Percentiles rank a stretch among this genome's conserved stretches.
phyloP scores from a whole-genome alignment of 2,113 vertebrate genomes.

The Thamnaconus septentrionalis region DNA sequence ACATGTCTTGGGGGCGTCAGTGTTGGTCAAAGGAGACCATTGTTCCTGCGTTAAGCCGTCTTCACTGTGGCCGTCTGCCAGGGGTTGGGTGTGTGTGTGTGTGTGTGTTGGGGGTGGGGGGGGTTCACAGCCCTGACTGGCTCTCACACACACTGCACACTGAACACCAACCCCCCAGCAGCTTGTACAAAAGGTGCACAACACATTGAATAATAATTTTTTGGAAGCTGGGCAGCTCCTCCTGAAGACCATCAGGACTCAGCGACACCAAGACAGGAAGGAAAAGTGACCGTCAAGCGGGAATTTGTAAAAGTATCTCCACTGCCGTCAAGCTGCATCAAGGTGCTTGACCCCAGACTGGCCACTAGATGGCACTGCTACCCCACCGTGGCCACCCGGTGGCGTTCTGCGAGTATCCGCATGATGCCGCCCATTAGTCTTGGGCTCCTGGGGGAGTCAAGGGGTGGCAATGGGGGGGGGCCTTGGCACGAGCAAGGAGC shows the following conservation, averaged over 20 bases:
- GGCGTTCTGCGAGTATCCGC: neutral
- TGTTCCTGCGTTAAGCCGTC: conserved; percentile 82
- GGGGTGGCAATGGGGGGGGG: conserved; percentile 13
- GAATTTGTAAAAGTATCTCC: too few relatives aligned
- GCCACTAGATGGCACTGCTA: conserved; percentile 67
- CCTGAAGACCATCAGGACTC: too few relatives aligned
- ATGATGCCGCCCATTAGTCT: conserved; percentile 25
- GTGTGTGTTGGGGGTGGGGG: too few relatives aligned
- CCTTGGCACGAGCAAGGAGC: conserved; percentile 47
- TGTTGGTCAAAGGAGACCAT: conserved; percentile 80
- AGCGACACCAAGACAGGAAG: too few relatives aligned
- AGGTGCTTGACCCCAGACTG: neutral
- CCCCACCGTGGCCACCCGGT: neutral
- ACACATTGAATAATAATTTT: too few relatives aligned
- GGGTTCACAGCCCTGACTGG: conserved; percentile 52
- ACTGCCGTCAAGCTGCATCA: conserved; percentile 9
- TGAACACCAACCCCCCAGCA: too few relatives aligned
- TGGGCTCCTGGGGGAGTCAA: neutral
- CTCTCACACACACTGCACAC: too few relatives aligned
- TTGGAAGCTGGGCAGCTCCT: too few relatives aligned
- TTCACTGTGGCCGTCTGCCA: conserved; percentile 73
- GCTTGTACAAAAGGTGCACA: too few relatives aligned
- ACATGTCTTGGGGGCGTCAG: conserved; percentile 82
- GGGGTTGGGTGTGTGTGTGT: conserved; percentile 47
- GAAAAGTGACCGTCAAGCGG: too few relatives aligned